phyloP scores from a whole-genome alignment of 2,888 invertebrate genomes.

The Leptodirus hochenwartii region DNA sequence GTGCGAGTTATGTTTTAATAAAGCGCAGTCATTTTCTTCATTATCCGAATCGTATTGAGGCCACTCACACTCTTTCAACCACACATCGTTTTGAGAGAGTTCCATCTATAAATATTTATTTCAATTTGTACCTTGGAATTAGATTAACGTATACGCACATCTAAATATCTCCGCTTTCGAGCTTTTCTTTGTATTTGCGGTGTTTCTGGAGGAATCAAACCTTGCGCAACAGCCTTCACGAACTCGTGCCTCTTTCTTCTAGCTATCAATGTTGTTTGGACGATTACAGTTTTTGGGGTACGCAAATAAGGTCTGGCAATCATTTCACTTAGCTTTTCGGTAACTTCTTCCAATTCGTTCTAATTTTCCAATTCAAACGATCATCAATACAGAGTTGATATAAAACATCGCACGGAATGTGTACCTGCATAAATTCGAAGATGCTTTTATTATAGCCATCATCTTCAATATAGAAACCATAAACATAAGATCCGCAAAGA shows the following conservation, averaged over 20 bases:
- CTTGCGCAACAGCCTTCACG: slow-evolving; percentile 38
- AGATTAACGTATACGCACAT: slow-evolving; percentile 21
- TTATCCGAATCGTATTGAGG: slow-evolving; percentile 36
- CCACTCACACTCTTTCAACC: slow-evolving; percentile 38
- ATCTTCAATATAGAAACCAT: slow-evolving; percentile 46
- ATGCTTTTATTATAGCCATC: slow-evolving; percentile 45
- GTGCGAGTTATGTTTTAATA: slow-evolving; percentile 18
- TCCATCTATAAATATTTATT: slow-evolving; percentile 18
- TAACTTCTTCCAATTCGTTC: slow-evolving; percentile 47
- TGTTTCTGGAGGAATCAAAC: slow-evolving; percentile 37
- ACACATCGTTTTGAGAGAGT: slow-evolving; percentile 28
- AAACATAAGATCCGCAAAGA: slow-evolving; percentile 47
- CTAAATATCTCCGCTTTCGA: slow-evolving; percentile 27
- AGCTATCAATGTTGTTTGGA: slow-evolving; percentile 38
- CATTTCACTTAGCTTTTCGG: slow-evolving; percentile 45
- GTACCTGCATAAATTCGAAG: slow-evolving; percentile 50
- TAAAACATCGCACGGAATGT: not conserved
- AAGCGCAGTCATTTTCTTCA: slow-evolving; percentile 30
- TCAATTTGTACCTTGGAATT: not conserved
- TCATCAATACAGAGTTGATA: not conserved
- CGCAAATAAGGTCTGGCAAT: slow-evolving; percentile 41
- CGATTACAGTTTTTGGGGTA: slow-evolving; percentile 40
- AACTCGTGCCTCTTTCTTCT: slow-evolving; percentile 43
- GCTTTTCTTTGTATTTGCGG: slow-evolving; percentile 36
- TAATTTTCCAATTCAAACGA: slow-evolving; percentile 18